These are phyloP conservation scores for Oscarella lobularis DNA, from an alignment of 37 sponge, comb jelly and placozoan species.

Conservation along the genomic window DNA sequence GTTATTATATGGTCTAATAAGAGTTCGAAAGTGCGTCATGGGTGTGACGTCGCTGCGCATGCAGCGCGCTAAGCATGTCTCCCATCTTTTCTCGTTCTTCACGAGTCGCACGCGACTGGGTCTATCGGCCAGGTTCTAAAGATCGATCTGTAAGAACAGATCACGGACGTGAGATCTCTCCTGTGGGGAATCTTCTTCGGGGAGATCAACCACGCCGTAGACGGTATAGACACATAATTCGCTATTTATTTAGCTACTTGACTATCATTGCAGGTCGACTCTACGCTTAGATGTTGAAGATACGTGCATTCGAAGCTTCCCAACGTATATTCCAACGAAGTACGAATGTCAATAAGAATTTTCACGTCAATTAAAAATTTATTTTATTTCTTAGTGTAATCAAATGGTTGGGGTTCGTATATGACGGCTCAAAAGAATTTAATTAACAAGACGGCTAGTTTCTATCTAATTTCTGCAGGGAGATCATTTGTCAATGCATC, in stretches of 20 bases:
- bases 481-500: background rate
- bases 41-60: too few relatives aligned
- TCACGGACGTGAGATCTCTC: background rate
- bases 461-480: background rate
- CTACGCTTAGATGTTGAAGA: slow-evolving; percentile 1
- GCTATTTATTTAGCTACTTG: background rate
- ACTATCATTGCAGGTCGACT: background rate
- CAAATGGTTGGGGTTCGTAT: background rate
- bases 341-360: background rate
- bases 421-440: background rate
- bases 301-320: background rate
- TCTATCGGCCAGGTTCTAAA: background rate
- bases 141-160: background rate
- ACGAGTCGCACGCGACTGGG: too few relatives aligned
- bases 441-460: background rate
- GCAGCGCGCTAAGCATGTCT: too few relatives aligned
- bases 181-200: slow-evolving; percentile 6
- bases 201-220: slow-evolving; percentile 10
- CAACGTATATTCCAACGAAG: background rate
- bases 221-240: background rate
- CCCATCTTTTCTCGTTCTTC: too few relatives aligned
- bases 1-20: too few relatives aligned
- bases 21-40: too few relatives aligned
- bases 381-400: background rate
- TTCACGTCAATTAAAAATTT: background rate